Conservation (phyloP, 2,888 invertebrate genomes). For the Netelia fuscicornis region DNA sequence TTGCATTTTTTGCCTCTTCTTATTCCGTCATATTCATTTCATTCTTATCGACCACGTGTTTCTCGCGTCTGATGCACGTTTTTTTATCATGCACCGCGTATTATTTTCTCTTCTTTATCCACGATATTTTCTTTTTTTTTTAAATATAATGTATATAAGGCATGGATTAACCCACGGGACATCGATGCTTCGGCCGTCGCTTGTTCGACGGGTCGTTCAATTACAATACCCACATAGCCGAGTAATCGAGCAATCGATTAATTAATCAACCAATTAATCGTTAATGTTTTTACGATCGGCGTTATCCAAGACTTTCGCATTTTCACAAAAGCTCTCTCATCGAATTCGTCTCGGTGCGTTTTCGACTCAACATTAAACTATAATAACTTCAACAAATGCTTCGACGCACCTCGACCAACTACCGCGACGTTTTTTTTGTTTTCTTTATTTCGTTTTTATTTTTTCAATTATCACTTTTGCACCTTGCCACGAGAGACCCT, state of each 20-base stretch:
- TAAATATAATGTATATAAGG: slow-evolving; percentile 77
- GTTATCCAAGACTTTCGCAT: background rate
- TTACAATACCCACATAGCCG: background rate
- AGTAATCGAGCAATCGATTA: slow-evolving; percentile 16
- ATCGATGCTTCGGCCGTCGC: slow-evolving; percentile 71
- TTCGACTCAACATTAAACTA: slow-evolving; percentile 71
- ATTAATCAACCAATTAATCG: slow-evolving; percentile 46
- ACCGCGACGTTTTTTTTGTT: slow-evolving; percentile 40
- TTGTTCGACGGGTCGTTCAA: slow-evolving; percentile 10
- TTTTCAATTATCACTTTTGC: slow-evolving; percentile 21
- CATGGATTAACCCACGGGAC: slow-evolving; percentile 80
- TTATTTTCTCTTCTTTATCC: slow-evolving; percentile 1
- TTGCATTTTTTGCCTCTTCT: slow-evolving; percentile 46
- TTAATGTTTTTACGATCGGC: background rate
- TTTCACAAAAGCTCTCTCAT: background rate
- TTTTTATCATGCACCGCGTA: slow-evolving; percentile 11
- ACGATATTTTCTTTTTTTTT: slow-evolving; percentile 15
- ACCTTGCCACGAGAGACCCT: background rate
- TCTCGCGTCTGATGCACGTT: background rate
- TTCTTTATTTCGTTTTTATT: slow-evolving; percentile 35
- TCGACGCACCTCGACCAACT: slow-evolving; percentile 68
- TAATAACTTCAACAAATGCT: slow-evolving; percentile 77
- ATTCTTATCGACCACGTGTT: background rate
- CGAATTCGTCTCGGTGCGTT: slow-evolving; percentile 28
- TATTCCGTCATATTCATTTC: slow-evolving; percentile 39